Percentiles rank a stretch among this genome's conserved stretches.
Evolutionary conservation across 1,140 invertebrate genomes (phyloP).

Genomic region (Triops cancriformis): DNA sequence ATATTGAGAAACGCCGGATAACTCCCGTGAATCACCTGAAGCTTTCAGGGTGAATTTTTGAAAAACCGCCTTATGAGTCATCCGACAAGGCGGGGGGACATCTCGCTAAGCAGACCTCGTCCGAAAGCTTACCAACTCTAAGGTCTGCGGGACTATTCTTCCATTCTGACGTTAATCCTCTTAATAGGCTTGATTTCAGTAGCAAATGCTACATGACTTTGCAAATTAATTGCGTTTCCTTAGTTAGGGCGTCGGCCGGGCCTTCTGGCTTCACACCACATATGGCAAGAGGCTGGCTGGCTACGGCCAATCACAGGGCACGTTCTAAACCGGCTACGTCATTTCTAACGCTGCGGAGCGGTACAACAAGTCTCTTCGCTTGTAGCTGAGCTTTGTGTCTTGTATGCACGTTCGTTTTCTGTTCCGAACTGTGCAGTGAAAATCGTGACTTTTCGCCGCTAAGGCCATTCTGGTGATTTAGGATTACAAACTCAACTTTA

Average conservation of each 20-base stretch:
- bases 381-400: neutral
- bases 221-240: neutral
- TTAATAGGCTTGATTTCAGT: neutral
- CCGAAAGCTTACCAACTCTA: neutral
- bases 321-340: neutral
- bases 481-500: neutral
- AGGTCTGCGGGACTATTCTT: neutral
- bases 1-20: neutral
- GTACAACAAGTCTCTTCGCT: neutral
- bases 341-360: neutral
- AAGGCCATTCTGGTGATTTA: neutral
- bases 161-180: neutral
- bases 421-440: neutral
- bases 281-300: neutral
- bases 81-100: neutral
- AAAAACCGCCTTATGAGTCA: neutral
- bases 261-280: constrained; percentile 1
- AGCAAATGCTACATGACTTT: neutral
- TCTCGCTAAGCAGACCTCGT: neutral
- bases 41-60: neutral
- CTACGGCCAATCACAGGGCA: neutral
- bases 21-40: neutral
- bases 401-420: neutral
- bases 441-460: constrained; percentile 7
- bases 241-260: neutral